These are phyloP conservation scores for Malachius bipustulatus DNA, from an alignment of 2,888 invertebrate species.

Conservation along the genomic window DNA sequence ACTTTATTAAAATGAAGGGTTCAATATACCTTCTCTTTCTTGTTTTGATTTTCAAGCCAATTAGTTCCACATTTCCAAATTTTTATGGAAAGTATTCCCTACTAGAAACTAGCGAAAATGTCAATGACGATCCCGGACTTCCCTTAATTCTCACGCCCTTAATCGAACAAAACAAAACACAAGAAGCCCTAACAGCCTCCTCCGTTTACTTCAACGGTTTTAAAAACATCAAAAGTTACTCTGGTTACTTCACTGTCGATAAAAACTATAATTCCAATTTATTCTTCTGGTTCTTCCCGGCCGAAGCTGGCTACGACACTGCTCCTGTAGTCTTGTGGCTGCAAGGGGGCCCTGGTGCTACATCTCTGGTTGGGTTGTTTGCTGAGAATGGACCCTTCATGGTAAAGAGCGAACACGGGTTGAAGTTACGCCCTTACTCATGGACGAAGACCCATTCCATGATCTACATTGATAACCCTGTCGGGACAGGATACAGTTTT, in stretches of 20 bases:
- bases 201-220: conserved; percentile 42
- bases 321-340: conserved; percentile 74
- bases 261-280: conserved; percentile 64
- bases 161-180: conserved; percentile 52
- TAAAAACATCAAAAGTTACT: conserved; percentile 44
- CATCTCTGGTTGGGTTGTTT: conserved; percentile 69
- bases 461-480: conserved; percentile 87
- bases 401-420: conserved; percentile 37
- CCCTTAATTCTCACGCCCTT: conserved; percentile 62
- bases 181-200: conserved; percentile 45
- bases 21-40: too few species aligned
- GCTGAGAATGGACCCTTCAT: conserved; percentile 63
- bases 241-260: conserved; percentile 80
- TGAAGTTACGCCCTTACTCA: conserved; percentile 52
- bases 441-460: conserved; percentile 73
- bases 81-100: too few species aligned
- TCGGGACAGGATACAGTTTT: conserved; percentile 86
- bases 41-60: too few species aligned
- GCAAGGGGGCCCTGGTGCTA: conserved; percentile 76
- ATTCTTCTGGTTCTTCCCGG: conserved; percentile 89
- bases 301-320: conserved; percentile 39
- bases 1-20: too few species aligned
- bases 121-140: too few species aligned
- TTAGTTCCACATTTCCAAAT: too few species aligned
- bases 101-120: too few species aligned